Evolutionary conservation across 2,888 invertebrate genomes (phyloP), one percentile per base, ranked within the genome.

Genomic region (Noctuana brunneofusca): DNA sequence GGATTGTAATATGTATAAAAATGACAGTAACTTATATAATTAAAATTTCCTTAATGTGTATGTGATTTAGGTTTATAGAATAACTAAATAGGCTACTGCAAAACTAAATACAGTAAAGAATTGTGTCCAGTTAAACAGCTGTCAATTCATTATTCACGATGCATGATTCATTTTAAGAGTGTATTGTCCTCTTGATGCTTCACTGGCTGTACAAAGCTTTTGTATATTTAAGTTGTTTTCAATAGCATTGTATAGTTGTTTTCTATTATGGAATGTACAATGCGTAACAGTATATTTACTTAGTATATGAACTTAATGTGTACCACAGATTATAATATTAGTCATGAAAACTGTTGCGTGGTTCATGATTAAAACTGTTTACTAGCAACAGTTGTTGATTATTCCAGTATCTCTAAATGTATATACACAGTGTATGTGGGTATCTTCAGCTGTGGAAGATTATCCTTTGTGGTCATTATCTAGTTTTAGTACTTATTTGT

Each of bases 161-260:
- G 57, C 58, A 63, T 76, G 77, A 76, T 56, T 75, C 77, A 74
- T 64, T n/a, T 49, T 64, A 56, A 58, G 57, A 68, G 66, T 60
- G 66, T 69, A 70, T 68, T 72, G 70, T 70, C 58, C 59, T 43
- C 43, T 71, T 66, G 71, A 69, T 64, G 71, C 71, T 73, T 65
- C 67, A 75, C 64, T 72, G 69, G 65, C 66, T 53, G 53, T 43
- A 58, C 43, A 52, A 35, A 35, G 53, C 14, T 48, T 35, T 41
- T 48, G 50, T 56, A n/a, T 27, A 24, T 48, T 49, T 55, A 64
- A 11, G 16, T 14, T 14, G 46, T 38, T 62, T 58, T 46, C 22
- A 24, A 52, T 62, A 14, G 24, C 9, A 24, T 58, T 35, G 20
- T 20, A 49, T 46, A 30, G 16, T 16, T n/a, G n/a, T n/a, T n/a